phyloP scores from a whole-genome alignment of 2,797 vertebrate species.

The Hydrophis major region DNA sequence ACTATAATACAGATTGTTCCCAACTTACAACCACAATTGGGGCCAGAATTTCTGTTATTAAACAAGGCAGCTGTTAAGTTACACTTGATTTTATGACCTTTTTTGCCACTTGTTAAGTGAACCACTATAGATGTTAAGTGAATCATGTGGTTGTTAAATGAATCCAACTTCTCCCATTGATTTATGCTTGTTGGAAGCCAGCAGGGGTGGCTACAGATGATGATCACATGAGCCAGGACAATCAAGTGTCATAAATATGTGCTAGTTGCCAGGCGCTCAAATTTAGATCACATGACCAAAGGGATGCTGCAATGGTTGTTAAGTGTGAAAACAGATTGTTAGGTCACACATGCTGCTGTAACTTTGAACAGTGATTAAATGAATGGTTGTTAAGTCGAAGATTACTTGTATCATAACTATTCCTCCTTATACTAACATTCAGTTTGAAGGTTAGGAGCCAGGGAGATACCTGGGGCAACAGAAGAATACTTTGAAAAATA shows the following conservation, averaged over 20 bases:
- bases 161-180: background rate
- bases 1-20: background rate
- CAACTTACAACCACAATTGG: background rate
- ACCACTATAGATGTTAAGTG: background rate
- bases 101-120: background rate
- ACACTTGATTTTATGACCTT: background rate
- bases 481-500: background rate
- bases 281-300: background rate
- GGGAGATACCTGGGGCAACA: background rate
- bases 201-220: background rate
- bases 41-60: background rate
- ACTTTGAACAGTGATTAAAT: background rate
- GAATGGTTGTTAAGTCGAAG: background rate
- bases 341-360: background rate
- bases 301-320: background rate
- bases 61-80: background rate
- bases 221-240: background rate
- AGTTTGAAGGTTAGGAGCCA: background rate
- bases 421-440: background rate
- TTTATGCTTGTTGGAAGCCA: background rate
- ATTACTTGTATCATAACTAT: background rate
- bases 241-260: background rate
- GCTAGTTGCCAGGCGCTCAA: background rate
- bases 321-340: background rate
- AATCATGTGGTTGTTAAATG: background rate